Percentiles rank a stretch among this genome's conserved stretches.
phyloP scores from a whole-genome alignment of 2,888 invertebrate genomes.

The Apeira syringaria region DNA sequence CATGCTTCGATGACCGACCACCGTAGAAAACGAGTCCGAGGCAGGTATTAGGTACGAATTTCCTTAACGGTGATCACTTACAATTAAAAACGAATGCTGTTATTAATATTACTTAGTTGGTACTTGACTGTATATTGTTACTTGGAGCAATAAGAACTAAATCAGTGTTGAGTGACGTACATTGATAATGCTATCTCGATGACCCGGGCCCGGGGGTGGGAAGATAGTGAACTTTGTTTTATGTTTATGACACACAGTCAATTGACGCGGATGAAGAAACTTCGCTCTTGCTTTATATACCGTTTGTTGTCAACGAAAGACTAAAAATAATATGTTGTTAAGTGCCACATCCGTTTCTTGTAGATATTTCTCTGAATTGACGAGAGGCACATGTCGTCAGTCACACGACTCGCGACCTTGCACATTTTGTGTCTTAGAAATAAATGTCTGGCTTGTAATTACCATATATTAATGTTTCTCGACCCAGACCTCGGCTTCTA shows the following conservation, averaged over 20 bases:
- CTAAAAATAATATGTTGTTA: constrained; percentile 52
- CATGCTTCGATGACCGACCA: constrained; percentile 65
- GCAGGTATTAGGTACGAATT: constrained; percentile 46
- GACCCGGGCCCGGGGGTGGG: constrained; percentile 48
- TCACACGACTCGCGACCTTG: constrained; percentile 33
- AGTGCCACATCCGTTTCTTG: constrained; percentile 50
- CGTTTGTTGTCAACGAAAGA: constrained; percentile 47
- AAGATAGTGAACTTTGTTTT: constrained; percentile 53
- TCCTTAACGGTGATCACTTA: constrained; percentile 33
- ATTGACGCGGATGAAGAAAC: constrained; percentile 65
- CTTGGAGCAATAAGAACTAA: constrained; percentile 31
- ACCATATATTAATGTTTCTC: no score
- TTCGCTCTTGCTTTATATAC: constrained; percentile 63
- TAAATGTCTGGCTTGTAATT: no score
- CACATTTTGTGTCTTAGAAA: constrained; percentile 10
- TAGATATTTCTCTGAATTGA: constrained; percentile 46
- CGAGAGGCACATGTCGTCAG: constrained; percentile 35
- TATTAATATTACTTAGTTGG: constrained; percentile 3
- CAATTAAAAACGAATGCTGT: constrained; percentile 12
- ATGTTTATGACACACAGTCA: constrained; percentile 60
- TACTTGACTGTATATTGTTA: constrained; percentile 9
- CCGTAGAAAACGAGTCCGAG: constrained; percentile 63
- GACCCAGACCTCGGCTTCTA: no score
- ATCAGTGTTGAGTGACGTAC: constrained; percentile 64
- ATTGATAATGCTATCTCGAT: constrained; percentile 71